Conservation (phyloP, 2,888 invertebrate species). For the Clostera curtula region DNA sequence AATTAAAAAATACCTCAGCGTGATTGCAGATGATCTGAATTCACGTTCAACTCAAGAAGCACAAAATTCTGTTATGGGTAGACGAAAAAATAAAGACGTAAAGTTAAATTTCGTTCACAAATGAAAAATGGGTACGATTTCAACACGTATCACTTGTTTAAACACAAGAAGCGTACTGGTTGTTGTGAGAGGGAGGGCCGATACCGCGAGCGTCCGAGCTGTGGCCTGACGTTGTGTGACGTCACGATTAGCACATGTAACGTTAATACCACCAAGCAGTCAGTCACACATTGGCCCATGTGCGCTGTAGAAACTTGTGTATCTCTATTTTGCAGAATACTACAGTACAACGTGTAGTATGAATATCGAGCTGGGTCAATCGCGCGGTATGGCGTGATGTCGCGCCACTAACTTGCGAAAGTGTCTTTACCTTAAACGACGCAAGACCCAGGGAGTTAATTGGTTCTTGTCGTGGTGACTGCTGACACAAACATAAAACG, state of each 20-base stretch:
- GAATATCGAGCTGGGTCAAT: constrained; percentile 30
- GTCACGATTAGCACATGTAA: constrained; percentile 26
- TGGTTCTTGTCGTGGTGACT: constrained; percentile 5
- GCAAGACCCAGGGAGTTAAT: constrained; percentile 16
- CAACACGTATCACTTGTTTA: constrained; percentile 39
- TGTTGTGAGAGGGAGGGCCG: constrained; percentile 23
- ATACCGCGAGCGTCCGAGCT: constrained; percentile 23
- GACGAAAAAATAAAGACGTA: constrained; percentile 25
- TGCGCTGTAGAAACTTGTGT: constrained; percentile 17
- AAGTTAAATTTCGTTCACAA: constrained; percentile 29
- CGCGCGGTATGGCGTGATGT: constrained; percentile 65
- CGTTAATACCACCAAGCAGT: constrained; percentile 22
- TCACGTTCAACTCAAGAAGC: constrained; percentile 25
- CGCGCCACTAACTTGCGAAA: constrained; percentile 56
- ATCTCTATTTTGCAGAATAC: constrained; percentile 9
- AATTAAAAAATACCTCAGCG: constrained; percentile 26
- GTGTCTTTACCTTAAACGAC: constrained; percentile 25
- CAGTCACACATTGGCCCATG: constrained; percentile 26
- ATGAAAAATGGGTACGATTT: constrained; percentile 30
- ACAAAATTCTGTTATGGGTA: constrained; percentile 21
- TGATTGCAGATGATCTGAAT: too few species aligned
- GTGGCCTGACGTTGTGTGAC: constrained; percentile 45
- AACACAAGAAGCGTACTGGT: constrained; percentile 48
- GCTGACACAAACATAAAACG: constrained; percentile 2
- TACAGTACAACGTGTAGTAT: constrained; percentile 6